Conservation (phyloP, 1,140 invertebrate genomes). For the Berghia stephanieae region DNA sequence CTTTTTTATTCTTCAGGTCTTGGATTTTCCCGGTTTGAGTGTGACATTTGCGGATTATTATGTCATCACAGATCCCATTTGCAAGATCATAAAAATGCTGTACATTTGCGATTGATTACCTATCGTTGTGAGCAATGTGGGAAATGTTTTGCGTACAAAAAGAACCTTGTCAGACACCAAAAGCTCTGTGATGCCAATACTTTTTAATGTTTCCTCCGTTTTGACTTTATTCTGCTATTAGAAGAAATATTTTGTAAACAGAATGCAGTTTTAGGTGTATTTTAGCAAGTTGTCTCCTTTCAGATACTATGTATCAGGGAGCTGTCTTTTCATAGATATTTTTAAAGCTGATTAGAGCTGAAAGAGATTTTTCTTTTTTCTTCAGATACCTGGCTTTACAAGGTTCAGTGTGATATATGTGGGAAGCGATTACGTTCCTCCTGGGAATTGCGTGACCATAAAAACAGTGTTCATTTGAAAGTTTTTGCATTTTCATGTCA, state of each 20-base stretch:
- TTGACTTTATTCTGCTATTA: background rate
- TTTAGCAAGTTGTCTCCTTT: background rate
- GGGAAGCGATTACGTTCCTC: conserved; percentile 16
- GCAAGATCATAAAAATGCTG: conserved; percentile 28
- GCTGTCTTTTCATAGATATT: conserved; percentile 24
- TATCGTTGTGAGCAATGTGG: conserved; percentile 20
- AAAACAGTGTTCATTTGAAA: conserved; percentile 29
- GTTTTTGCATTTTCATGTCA: conserved; percentile 27
- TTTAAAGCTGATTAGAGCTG: background rate
- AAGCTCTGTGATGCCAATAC: background rate
- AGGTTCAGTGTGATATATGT: conserved; percentile 25
- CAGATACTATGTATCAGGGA: background rate
- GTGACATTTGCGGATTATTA: conserved; percentile 20
- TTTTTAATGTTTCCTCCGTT: background rate
- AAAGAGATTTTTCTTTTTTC: background rate
- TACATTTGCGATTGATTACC: conserved; percentile 21
- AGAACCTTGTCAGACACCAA: conserved; percentile 20
- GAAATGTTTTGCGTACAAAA: conserved; percentile 30
- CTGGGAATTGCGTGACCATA: conserved; percentile 25
- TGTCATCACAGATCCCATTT: conserved; percentile 27
- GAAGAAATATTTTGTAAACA: background rate
- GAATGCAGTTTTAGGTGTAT: background rate
- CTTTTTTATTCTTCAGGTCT: no score
- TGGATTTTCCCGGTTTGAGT: conserved; percentile 22
- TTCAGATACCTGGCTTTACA: conserved; percentile 23